These are phyloP conservation scores for Bombylius major DNA, from an alignment of 2,888 invertebrate species.

Conservation along the genomic window DNA sequence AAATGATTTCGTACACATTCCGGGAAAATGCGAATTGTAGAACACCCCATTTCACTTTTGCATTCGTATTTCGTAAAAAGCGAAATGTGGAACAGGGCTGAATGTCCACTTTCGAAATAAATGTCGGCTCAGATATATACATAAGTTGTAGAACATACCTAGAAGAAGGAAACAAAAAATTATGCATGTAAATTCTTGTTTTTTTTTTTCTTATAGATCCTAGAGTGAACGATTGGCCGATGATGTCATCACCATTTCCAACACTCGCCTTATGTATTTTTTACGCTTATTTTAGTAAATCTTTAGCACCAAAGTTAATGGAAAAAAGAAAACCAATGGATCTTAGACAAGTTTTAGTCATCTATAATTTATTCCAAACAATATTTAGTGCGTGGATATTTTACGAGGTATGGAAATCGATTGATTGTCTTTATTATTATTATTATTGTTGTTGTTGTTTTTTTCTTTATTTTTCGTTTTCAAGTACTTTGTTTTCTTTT, in stretches of 20 bases:
- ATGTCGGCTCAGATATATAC: no score
- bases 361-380: slow-evolving; percentile 84
- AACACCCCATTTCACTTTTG: no score
- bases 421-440: background rate
- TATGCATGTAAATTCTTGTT: no score
- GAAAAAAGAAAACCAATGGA: slow-evolving; percentile 79
- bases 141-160: no score
- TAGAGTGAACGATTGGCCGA: slow-evolving; percentile 73
- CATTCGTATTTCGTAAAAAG: no score
- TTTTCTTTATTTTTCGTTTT: slow-evolving; percentile 6
- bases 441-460: background rate
- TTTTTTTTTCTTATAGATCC: slow-evolving; percentile 53
- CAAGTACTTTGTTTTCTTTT: background rate
- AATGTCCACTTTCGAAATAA: no score
- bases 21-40: no score
- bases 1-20: no score
- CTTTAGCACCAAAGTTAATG: slow-evolving; percentile 77
- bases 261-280: slow-evolving; percentile 69
- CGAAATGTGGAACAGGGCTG: no score
- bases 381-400: slow-evolving; percentile 83
- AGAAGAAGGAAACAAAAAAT: no score
- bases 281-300: slow-evolving; percentile 73
- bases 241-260: slow-evolving; percentile 83
- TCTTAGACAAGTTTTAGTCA: slow-evolving; percentile 61
- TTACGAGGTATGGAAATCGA: slow-evolving; percentile 63